Base-by-base conservation (phyloP, 1,140 invertebrate genomes). In the Hyposmocoma kahamanoa region DNA sequence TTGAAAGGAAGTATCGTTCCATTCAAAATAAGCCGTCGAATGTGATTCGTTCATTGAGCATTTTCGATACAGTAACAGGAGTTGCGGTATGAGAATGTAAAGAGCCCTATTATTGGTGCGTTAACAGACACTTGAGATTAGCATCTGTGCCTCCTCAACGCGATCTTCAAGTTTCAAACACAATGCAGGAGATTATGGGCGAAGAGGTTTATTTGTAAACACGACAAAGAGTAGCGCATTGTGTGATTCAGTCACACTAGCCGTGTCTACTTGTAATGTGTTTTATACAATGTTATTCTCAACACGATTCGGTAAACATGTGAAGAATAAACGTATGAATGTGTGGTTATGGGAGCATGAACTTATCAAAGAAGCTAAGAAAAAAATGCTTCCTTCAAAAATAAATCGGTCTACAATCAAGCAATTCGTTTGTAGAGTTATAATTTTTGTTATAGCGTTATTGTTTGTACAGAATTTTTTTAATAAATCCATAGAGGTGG, bases 51-150 rank as follows among this genome's bases (percentile, higher is more conserved):
- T 67, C 72, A 80, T 76, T 75, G 60, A 76, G 46, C 51, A 61
- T 43, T 53, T 42, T 59, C 50, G 51, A 10, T 22, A 62, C 45
- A 55, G 61, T 61, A 62, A 61, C 53, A 67, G 67, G 68, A 59
- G 48, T 72, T 69, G 75, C 64, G 75, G 75, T 70, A 53, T 72
- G 65, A 65, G 62, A 66, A 69, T 56, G 63, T 74, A 72, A 77
- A 80, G 70, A 71, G 68, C 59, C 46, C 67, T 80, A 84, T 85
- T 85, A 81, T 82, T 64, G 57, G 44, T 59, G 70, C 66, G 79
- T 81, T 81, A 83, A 84, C 77, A 72, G 76, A 82, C 77, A 84
- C 81, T 84, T 84, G 81, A 84, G 81, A 85, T 85, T 83, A 83
- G 79, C 81, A 85, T 85, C 79, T 84, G 81, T 79, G 57, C 63